These are phyloP conservation scores for Tineola bisselliella DNA, from an alignment of 2,888 invertebrate species.

Conservation along the genomic window DNA sequence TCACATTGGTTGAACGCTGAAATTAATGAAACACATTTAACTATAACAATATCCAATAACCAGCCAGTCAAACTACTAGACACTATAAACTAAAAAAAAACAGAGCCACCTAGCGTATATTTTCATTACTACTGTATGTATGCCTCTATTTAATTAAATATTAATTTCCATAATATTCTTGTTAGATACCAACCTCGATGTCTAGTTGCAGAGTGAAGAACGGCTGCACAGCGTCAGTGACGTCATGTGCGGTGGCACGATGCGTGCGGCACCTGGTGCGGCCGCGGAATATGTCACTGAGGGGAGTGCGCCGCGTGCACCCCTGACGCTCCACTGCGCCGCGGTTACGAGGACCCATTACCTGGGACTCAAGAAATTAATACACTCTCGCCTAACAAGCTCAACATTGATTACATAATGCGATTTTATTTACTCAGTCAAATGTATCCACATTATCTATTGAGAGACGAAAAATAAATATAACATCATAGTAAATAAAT, in stretches of 20 bases:
- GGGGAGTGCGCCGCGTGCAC: slow-evolving; percentile 75
- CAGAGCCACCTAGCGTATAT: too few species aligned
- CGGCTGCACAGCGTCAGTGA: slow-evolving; percentile 93
- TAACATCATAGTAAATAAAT: too few species aligned
- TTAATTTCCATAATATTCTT: too few species aligned
- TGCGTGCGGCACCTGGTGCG: slow-evolving; percentile 86
- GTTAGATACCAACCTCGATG: slow-evolving; percentile 76
- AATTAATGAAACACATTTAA: slow-evolving; percentile 18
- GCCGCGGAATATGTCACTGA: slow-evolving; percentile 94
- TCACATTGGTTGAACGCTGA: slow-evolving; percentile 83
- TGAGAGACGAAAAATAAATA: too few species aligned
- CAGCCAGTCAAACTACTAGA: too few species aligned
- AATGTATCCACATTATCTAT: too few species aligned
- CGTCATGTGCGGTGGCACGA: slow-evolving; percentile 71
- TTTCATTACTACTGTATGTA: too few species aligned
- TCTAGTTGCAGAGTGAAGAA: slow-evolving; percentile 96
- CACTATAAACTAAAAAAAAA: too few species aligned
- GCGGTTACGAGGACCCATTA: slow-evolving; percentile 88
- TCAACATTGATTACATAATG: neutral
- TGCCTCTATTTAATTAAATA: too few species aligned
- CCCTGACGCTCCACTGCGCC: slow-evolving; percentile 88
- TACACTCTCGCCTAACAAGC: neutral
- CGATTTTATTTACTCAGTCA: too few species aligned
- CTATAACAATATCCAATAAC: too few species aligned
- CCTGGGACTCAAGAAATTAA: slow-evolving; percentile 45